These are phyloP conservation scores for Patella ulyssiponensis DNA, from an alignment of 2,888 invertebrate genomes.

Conservation along the genomic window DNA sequence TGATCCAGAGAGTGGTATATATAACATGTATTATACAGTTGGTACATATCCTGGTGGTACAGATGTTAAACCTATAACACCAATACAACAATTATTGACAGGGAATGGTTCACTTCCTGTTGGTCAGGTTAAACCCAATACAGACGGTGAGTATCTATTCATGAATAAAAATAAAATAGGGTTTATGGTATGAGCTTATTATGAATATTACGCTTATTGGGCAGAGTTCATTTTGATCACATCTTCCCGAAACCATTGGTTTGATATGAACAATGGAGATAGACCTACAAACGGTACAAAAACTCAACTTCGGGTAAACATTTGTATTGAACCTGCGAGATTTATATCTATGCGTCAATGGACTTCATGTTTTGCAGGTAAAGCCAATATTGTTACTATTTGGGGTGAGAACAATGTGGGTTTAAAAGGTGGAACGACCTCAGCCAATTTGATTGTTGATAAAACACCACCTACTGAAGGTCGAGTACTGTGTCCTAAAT, in stretches of 20 bases:
- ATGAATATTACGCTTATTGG: too few relatives aligned
- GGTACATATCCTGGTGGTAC: slow-evolving; percentile 41
- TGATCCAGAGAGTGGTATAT: slow-evolving; percentile 29
- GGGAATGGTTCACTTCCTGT: slow-evolving; percentile 29
- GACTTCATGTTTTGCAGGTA: slow-evolving; percentile 26
- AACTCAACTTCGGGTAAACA: too few relatives aligned
- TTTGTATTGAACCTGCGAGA: too few relatives aligned
- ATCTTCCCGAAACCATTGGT: too few relatives aligned
- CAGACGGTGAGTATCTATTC: slow-evolving; percentile 23
- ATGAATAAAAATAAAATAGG: too few relatives aligned
- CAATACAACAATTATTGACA: slow-evolving; percentile 1
- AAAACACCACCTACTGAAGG: slow-evolving; percentile 34
- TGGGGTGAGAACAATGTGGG: slow-evolving; percentile 38
- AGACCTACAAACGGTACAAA: too few relatives aligned
- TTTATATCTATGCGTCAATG: background rate
- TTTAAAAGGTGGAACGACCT: slow-evolving; percentile 20
- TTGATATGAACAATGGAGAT: too few relatives aligned
- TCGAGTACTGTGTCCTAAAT: slow-evolving; percentile 31
- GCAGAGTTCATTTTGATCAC: too few relatives aligned
- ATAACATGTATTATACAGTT: slow-evolving; percentile 28
- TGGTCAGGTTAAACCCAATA: slow-evolving; percentile 16
- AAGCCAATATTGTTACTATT: slow-evolving; percentile 37
- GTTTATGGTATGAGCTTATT: background rate
- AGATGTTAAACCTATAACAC: slow-evolving; percentile 22
- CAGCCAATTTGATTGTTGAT: slow-evolving; percentile 36